A percentile compares a stretch with the other conserved stretches of the same genome.
Conservation (phyloP, 1,140 invertebrate species). For the Drosophila busckii region DNA sequence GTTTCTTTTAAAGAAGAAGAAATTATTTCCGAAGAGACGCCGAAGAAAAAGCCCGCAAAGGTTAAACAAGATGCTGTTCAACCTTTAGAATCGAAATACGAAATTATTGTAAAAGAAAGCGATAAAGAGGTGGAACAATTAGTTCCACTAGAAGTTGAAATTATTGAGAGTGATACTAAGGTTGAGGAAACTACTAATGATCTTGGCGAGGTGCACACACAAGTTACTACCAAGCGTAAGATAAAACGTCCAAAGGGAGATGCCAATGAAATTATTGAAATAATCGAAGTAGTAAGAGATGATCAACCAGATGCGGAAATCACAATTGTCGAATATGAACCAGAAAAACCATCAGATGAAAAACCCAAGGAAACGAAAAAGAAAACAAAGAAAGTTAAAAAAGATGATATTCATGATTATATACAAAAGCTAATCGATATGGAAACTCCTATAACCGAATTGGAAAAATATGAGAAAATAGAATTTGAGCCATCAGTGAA, state of each 20-base stretch:
- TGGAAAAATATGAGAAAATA: constrained; percentile 75
- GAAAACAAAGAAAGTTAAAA: constrained; percentile 61
- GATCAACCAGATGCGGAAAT: constrained; percentile 75
- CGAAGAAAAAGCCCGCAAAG: constrained; percentile 24
- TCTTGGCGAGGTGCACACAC: constrained; percentile 70
- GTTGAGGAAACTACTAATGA: constrained; percentile 58
- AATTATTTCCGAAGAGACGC: constrained; percentile 2
- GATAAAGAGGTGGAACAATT: constrained; percentile 17
- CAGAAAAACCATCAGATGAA: constrained; percentile 40
- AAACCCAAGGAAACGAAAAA: constrained; percentile 63
- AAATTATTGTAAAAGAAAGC: constrained; percentile 47
- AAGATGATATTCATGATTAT: constrained; percentile 69
- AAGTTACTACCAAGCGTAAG: constrained; percentile 78
- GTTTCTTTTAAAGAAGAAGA: constrained; percentile 28
- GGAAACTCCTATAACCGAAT: constrained; percentile 74
- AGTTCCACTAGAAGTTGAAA: constrained; percentile 35
- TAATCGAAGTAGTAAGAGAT: constrained; percentile 75
- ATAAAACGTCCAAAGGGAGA: constrained; percentile 74
- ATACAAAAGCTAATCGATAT: constrained; percentile 65
- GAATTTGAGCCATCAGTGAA: constrained; percentile 57
- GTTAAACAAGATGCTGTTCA: constrained; percentile 1
- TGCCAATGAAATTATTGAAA: constrained; percentile 76
- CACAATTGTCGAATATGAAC: constrained; percentile 64
- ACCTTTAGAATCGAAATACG: constrained; percentile 21
- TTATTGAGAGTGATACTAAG: constrained; percentile 63